Base-by-base conservation (phyloP, 2,888 invertebrate genomes). In the Ceraclea dissimilis region DNA sequence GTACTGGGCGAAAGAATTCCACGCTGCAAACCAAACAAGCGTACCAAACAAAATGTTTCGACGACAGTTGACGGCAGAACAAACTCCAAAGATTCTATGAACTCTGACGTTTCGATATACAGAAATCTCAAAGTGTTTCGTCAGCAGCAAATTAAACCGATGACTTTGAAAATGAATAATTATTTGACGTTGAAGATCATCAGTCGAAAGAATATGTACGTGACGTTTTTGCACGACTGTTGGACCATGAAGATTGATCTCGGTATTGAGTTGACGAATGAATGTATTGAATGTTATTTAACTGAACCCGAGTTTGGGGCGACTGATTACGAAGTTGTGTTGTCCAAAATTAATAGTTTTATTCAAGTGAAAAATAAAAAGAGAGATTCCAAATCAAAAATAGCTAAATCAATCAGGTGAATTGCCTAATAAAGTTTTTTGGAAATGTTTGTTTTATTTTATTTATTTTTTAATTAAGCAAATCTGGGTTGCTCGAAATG, bases 141-240 rank as follows among this genome's bases (percentile, higher is more conserved):
- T 44, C 22, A 43, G 1, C 18, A 21, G n/a, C 50, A 43, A 10
- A 51, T 57, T 6, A 57, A 53, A 47, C 53, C 57, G 2, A 16
- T 57, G 6, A 21, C 44, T 1, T n/a, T 57, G 21, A 57, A 57
- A 34, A 53, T 57, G 16, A 57, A 44, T 46, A 33, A 53, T 18
- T 54, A 50, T 21, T 47, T 57, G 13, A 51, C 53, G 4, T 21
- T 57, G 6, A 43, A 39, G 26, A 51, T 57, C 13, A 49, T 20
- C 4, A n/a, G 44, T 46, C 53, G 53, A 19, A 39, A 18, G 5
- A 46, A 57, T 22, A 50, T 57, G 10, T 49, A 53, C 22, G 13
- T 57, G 17, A 21, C 31, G 34, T 57, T 57, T 51, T 44, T 21
- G 19, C 53, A 50, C 26, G 57, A 47, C 22, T 16, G 33, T 10